Evolutionary conservation across 1,140 invertebrate species (phyloP).

Genomic region (Neodiprion lecontei): DNA sequence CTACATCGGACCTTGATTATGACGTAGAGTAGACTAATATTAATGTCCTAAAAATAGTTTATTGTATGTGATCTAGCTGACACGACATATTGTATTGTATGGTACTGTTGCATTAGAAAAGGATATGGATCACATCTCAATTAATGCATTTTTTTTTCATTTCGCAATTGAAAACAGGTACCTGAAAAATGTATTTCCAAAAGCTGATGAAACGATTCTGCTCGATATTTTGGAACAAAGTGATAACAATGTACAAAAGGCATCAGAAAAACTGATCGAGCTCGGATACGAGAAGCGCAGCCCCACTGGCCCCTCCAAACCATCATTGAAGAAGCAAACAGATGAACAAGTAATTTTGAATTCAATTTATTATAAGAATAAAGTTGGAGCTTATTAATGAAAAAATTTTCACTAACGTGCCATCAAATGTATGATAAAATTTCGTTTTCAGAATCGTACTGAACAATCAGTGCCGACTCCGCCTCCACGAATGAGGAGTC

Average conservation of each 20-base stretch:
- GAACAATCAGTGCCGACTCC: conserved; percentile 60
- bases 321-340: conserved; percentile 60
- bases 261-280: conserved; percentile 77
- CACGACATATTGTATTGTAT: neutral
- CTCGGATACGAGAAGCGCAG: conserved; percentile 86
- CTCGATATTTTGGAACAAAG: conserved; percentile 83
- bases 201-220: conserved; percentile 87
- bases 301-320: conserved; percentile 59
- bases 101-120: neutral
- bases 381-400: neutral
- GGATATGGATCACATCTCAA: neutral
- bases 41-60: neutral
- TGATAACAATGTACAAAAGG: conserved; percentile 88
- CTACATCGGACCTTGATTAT: neutral
- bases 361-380: conserved; percentile 17
- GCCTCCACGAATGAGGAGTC: conserved; percentile 70
- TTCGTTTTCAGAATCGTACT: conserved; percentile 49
- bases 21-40: neutral
- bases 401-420: too few relatives aligned
- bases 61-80: neutral
- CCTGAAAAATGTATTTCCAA: conserved; percentile 90
- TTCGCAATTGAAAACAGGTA: conserved; percentile 67
- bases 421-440: conserved; percentile 16
- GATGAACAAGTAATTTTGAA: conserved; percentile 53
- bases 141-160: conserved; percentile 30